These are phyloP conservation scores for Metalampra italica DNA, from an alignment of 2,888 invertebrate species.

Conservation along the genomic window DNA sequence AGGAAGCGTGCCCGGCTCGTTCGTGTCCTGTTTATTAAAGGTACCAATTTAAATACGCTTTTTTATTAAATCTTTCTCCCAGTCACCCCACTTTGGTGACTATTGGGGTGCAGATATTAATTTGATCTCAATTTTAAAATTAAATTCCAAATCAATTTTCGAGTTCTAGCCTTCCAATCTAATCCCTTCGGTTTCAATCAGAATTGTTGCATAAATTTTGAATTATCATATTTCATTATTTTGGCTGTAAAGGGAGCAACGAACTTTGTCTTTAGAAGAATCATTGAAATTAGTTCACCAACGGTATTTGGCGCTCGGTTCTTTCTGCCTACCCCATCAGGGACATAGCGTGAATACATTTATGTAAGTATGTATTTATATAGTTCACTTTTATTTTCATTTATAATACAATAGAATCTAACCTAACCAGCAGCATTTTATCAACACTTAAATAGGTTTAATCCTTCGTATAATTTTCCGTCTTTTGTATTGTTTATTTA, in stretches of 20 bases:
- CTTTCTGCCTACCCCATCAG: too few relatives aligned
- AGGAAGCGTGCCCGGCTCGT: constrained; percentile 15
- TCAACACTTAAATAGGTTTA: too few relatives aligned
- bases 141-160: constrained; percentile 21
- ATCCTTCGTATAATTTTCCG: too few relatives aligned
- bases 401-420: too few relatives aligned
- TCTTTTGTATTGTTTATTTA: too few relatives aligned
- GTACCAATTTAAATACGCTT: constrained; percentile 21
- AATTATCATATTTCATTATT: neutral
- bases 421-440: too few relatives aligned
- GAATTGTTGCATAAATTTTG: constrained; percentile 2
- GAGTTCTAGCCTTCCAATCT: neutral
- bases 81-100: constrained; percentile 10
- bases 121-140: constrained; percentile 24
- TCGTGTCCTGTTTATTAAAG: constrained; percentile 26
- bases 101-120: constrained; percentile 20
- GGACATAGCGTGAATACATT: too few relatives aligned
- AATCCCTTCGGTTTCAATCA: constrained; percentile 10
- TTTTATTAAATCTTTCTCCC: constrained; percentile 21
- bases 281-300: too few relatives aligned
- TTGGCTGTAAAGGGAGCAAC: neutral
- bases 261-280: neutral
- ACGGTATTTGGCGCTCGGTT: too few relatives aligned
- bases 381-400: too few relatives aligned
- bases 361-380: too few relatives aligned